phyloP scores from a whole-genome alignment of 2,113 vertebrate species.

The Salminus brasiliensis region DNA sequence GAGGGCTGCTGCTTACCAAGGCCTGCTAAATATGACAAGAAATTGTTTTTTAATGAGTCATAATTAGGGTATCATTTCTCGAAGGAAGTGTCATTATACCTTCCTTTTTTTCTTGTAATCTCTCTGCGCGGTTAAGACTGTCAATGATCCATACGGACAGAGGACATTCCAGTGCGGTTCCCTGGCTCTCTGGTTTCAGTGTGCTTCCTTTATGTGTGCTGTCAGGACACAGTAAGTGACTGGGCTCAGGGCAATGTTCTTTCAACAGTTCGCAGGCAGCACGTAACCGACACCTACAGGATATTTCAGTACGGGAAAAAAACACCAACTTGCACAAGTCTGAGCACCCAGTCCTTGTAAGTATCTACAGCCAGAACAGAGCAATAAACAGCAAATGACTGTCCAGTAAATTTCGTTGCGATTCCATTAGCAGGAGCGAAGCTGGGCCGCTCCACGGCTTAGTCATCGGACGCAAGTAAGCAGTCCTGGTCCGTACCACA shows the following conservation, averaged over 20 bases:
- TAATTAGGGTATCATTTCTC: conserved; percentile 33
- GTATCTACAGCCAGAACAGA: background rate
- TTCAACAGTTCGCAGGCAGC: conserved; percentile 17
- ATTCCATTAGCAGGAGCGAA: conserved; percentile 67
- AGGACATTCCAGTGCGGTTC: conserved; percentile 24
- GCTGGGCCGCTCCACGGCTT: conserved; percentile 65
- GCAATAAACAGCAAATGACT: conserved; percentile 45
- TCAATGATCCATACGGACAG: conserved; percentile 26
- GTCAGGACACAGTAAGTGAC: conserved; percentile 6
- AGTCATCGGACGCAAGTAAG: conserved; percentile 69
- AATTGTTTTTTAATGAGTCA: conserved; percentile 42
- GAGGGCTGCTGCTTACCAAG: conserved; percentile 14
- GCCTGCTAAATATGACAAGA: conserved; percentile 5
- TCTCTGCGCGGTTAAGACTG: conserved; percentile 32
- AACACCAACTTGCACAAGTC: background rate
- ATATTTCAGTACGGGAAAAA: background rate
- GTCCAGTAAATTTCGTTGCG: conserved; percentile 63
- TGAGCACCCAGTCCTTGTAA: background rate
- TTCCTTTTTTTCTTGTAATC: conserved; percentile 29
- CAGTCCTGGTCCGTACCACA: conserved; percentile 60
- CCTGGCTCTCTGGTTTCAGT: conserved; percentile 26
- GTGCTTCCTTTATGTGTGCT: conserved; percentile 11
- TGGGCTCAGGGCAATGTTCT: background rate
- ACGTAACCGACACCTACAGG: background rate
- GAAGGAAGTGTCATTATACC: conserved; percentile 32